Conservation (phyloP, 2,888 invertebrate species). For the Allophyes oxyacanthae region DNA sequence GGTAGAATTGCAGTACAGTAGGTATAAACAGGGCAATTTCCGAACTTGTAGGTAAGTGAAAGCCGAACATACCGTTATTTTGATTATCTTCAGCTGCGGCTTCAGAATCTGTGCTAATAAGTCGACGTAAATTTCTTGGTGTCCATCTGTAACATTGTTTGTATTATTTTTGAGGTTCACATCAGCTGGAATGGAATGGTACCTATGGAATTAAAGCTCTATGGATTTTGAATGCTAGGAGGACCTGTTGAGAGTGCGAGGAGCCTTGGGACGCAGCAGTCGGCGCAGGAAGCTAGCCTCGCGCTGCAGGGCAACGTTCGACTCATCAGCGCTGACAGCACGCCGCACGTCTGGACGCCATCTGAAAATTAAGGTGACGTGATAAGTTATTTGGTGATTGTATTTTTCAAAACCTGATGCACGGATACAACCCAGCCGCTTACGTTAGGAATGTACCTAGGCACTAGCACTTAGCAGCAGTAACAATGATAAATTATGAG, state of each 20-base stretch:
- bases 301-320: slow-evolving; percentile 71
- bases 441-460: too few relatives aligned
- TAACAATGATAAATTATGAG: too few relatives aligned
- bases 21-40: background rate
- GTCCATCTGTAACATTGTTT: slow-evolving; percentile 75
- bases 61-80: slow-evolving; percentile 65
- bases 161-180: too few relatives aligned
- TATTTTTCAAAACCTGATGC: too few relatives aligned
- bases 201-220: too few relatives aligned
- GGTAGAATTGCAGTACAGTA: background rate
- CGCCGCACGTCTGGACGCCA: slow-evolving; percentile 79
- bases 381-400: too few relatives aligned
- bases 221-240: background rate
- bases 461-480: too few relatives aligned
- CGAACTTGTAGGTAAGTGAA: too few relatives aligned
- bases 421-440: too few relatives aligned
- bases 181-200: too few relatives aligned
- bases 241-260: slow-evolving; percentile 74
- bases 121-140: slow-evolving; percentile 75
- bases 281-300: slow-evolving; percentile 76
- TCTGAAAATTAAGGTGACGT: slow-evolving; percentile 47
- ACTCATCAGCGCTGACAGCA: slow-evolving; percentile 80
- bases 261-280: slow-evolving; percentile 68
- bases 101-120: slow-evolving; percentile 79
- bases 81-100: slow-evolving; percentile 65